phyloP scores from a whole-genome alignment of 2,888 invertebrate genomes.

The Acleris laterana region DNA sequence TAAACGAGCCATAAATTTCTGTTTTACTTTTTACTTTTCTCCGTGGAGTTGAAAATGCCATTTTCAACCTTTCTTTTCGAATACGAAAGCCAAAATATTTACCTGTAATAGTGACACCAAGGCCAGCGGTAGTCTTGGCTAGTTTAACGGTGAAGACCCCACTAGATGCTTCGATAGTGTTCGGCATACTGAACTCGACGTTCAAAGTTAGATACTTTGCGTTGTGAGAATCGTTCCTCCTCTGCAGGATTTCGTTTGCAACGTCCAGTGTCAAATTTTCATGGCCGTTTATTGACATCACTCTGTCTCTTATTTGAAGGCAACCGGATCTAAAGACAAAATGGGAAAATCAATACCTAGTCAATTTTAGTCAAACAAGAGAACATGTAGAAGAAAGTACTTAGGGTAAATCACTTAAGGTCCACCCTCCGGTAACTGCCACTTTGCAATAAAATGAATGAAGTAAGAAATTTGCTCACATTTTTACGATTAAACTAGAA shows the following conservation, averaged over 20 bases:
- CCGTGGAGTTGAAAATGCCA: no score
- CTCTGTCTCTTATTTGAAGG: constrained; percentile 91
- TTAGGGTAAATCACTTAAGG: no score
- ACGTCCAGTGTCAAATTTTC: constrained; percentile 86
- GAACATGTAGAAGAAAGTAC: no score
- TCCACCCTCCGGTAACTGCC: no score
- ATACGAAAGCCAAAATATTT: constrained; percentile 30
- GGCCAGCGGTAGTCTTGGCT: constrained; percentile 90
- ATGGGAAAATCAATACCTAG: no score
- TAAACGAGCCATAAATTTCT: no score
- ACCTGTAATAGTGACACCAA: constrained; percentile 96
- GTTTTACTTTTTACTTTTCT: no score
- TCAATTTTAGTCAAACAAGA: background rate
- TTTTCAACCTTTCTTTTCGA: no score
- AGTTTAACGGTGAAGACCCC: constrained; percentile 96
- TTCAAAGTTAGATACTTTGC: constrained; percentile 89
- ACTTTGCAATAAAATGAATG: no score
- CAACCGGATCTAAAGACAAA: constrained; percentile 86
- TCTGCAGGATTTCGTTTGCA: constrained; percentile 84
- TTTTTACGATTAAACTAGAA: no score
- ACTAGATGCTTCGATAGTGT: constrained; percentile 94
- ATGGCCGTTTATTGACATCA: constrained; percentile 93
- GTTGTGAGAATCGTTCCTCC: constrained; percentile 83
- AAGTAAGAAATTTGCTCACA: no score
- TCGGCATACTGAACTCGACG: constrained; percentile 95